Evolutionary conservation across 2,797 vertebrate species (phyloP).

Genomic region (Enteromius afrohamiltoni): DNA sequence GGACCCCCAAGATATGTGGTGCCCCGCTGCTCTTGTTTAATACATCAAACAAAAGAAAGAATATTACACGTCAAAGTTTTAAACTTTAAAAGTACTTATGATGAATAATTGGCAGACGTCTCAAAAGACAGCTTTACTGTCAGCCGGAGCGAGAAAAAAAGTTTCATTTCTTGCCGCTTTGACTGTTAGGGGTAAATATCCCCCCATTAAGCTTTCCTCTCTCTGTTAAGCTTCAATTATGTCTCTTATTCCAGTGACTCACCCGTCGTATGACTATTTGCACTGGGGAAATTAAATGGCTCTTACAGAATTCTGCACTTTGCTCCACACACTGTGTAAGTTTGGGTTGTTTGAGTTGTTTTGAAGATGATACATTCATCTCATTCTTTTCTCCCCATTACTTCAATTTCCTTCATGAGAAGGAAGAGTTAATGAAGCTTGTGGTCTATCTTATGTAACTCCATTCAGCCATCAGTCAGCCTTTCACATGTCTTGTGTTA

Average conservation of each 20-base stretch:
- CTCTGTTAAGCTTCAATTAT: conserved; percentile 47
- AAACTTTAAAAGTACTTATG: conserved; percentile 13
- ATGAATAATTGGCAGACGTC: conserved; percentile 11
- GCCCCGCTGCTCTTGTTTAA: background rate
- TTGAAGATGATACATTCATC: conserved; percentile 33
- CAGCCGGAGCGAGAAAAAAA: background rate
- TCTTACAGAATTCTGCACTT: conserved; percentile 34
- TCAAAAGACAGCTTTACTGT: conserved; percentile 27
- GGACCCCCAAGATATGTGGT: conserved; percentile 5
- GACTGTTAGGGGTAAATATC: conserved; percentile 17
- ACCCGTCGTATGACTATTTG: conserved; percentile 22
- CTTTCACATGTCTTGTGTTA: conserved; percentile 4
- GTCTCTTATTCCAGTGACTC: conserved; percentile 5
- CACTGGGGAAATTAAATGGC: conserved; percentile 39
- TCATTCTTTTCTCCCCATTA: conserved; percentile 40
- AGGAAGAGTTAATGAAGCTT: conserved; percentile 24
- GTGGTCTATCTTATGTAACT: conserved; percentile 8
- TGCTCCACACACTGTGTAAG: conserved; percentile 38
- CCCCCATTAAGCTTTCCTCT: conserved; percentile 1
- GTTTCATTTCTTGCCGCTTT: background rate
- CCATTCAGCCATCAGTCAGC: conserved; percentile 10
- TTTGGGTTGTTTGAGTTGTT: conserved; percentile 40
- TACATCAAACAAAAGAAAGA: conserved; percentile 16
- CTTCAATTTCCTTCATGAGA: conserved; percentile 37
- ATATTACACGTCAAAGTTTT: background rate